Evolutionary conservation across 2,113 vertebrate genomes (phyloP).

Genomic region (Sapayoa aenigma): DNA sequence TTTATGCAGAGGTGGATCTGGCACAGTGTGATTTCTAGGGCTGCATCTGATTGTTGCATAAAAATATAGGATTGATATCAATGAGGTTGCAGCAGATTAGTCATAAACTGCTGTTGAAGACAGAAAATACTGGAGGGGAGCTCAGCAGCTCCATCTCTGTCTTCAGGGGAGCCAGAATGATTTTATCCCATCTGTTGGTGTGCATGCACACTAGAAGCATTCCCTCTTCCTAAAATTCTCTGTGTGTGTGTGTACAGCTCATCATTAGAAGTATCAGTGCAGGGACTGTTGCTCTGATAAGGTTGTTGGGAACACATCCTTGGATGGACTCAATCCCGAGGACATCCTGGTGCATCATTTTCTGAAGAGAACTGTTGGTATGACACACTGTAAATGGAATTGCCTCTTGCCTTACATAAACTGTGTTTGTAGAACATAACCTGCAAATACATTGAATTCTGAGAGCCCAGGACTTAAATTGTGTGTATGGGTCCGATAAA

Average conservation of each 20-base stretch:
- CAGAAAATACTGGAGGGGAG: neutral
- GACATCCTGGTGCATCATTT: neutral
- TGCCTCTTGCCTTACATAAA: neutral
- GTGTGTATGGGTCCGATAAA: slow-evolving; percentile 41
- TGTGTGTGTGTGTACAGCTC: neutral
- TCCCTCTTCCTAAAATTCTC: neutral
- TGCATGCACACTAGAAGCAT: neutral
- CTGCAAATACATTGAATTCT: neutral
- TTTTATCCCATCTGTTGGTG: neutral
- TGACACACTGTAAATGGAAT: neutral
- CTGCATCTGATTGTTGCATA: neutral
- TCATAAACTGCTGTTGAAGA: neutral
- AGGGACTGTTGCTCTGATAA: neutral
- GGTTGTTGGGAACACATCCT: neutral
- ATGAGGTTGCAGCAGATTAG: neutral
- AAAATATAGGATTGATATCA: neutral
- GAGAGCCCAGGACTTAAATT: slow-evolving; percentile 13
- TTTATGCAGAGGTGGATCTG: neutral
- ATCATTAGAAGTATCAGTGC: neutral
- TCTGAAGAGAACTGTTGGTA: neutral
- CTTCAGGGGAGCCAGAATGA: neutral
- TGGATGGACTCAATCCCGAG: neutral
- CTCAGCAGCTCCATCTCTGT: neutral
- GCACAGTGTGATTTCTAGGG: neutral
- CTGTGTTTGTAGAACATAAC: neutral